Conservation (phyloP, 2,113 vertebrate genomes). For the Crotalus viridis region DNA sequence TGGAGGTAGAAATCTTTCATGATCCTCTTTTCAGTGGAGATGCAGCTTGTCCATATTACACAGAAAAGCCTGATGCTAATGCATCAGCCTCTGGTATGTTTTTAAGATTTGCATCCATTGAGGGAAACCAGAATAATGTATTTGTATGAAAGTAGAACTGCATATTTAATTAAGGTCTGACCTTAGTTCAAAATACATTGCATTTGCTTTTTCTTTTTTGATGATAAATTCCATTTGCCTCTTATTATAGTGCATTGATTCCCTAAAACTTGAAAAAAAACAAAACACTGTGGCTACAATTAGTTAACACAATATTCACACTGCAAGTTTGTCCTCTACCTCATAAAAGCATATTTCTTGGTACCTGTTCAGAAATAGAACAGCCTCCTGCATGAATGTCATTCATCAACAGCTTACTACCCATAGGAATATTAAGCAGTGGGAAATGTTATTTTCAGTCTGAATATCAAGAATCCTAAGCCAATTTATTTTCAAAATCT, state of each 20-base stretch:
- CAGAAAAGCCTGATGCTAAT: background rate
- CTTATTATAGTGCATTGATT: background rate
- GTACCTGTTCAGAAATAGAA: background rate
- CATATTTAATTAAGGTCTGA: background rate
- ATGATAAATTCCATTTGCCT: background rate
- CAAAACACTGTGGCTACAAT: background rate
- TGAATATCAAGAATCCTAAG: slow-evolving; percentile 65
- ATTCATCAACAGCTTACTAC: slow-evolving; percentile 39
- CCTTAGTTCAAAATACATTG: background rate
- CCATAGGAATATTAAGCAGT: slow-evolving; percentile 32
- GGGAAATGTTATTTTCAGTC: slow-evolving; percentile 42
- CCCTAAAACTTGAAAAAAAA: background rate
- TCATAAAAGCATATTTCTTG: background rate
- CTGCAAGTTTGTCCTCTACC: background rate
- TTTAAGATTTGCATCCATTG: background rate
- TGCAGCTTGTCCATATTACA: background rate
- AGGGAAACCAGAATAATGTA: background rate
- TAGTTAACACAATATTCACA: background rate
- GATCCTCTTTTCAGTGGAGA: background rate
- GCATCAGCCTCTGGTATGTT: background rate
- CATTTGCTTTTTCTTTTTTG: background rate
- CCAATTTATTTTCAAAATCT: slow-evolving; percentile 76
- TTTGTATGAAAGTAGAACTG: background rate
- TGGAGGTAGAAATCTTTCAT: background rate
- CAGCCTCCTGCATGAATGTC: background rate